These are phyloP conservation scores for Onychostruthus taczanowskii DNA, from an alignment of 2,113 vertebrate species.

Conservation along the genomic window DNA sequence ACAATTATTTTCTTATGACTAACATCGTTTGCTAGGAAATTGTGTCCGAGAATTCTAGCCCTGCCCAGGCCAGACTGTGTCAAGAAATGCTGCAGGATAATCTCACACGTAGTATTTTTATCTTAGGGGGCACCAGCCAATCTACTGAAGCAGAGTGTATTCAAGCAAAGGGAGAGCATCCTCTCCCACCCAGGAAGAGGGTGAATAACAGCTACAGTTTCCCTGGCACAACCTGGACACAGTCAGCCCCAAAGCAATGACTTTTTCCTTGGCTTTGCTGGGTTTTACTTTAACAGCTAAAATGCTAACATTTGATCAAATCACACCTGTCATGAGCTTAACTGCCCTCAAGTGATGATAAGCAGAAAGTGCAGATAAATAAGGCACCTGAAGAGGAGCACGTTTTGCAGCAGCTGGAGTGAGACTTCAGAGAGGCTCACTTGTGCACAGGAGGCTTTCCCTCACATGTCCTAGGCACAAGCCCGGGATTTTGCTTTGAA, in stretches of 20 bases:
- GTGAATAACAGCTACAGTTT: background rate
- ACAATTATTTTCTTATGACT: background rate
- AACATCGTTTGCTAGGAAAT: background rate
- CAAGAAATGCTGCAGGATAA: background rate
- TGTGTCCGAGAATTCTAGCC: background rate
- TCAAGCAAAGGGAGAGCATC: background rate
- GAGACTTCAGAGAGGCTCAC: background rate
- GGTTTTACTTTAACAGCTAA: background rate
- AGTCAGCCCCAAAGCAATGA: background rate
- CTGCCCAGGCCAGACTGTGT: background rate
- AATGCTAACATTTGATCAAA: background rate
- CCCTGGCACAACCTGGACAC: background rate
- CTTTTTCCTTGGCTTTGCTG: background rate
- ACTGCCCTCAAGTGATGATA: background rate
- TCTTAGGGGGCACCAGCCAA: background rate
- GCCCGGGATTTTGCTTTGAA: background rate
- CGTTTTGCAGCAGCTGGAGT: background rate
- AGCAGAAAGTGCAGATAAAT: conserved; percentile 1
- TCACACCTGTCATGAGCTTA: background rate
- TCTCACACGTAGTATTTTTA: background rate
- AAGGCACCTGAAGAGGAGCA: background rate
- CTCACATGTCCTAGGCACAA: background rate
- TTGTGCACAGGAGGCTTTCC: background rate
- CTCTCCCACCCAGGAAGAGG: background rate
- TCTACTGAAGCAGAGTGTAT: background rate